Evolutionary conservation across 2,888 invertebrate species (phyloP).

Genomic region (Pterostichus niger): DNA sequence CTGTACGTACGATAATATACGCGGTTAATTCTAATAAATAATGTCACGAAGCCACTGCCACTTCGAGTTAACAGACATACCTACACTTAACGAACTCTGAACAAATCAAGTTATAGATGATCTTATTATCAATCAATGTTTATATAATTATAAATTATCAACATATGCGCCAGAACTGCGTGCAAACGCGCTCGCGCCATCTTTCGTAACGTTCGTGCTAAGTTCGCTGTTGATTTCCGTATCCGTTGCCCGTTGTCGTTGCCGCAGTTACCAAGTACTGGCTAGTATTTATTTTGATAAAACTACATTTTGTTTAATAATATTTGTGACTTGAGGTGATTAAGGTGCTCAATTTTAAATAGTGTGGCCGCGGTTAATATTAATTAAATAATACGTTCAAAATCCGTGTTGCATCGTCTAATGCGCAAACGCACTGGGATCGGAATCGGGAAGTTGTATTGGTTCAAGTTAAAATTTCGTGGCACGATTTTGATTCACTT

Average conservation of each 20-base stretch:
- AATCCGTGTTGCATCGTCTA: conserved; percentile 60
- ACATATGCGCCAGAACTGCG: conserved; percentile 57
- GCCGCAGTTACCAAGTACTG: conserved; percentile 39
- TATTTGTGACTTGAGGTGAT: conserved; percentile 72
- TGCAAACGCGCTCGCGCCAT: conserved; percentile 20
- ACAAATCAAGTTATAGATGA: conserved; percentile 61
- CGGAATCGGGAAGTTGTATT: conserved; percentile 25
- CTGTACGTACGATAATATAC: conserved; percentile 66
- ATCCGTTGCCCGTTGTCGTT: conserved; percentile 18
- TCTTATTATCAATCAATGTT: conserved; percentile 62
- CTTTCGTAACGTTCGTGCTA: conserved; percentile 12
- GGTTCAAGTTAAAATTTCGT: conserved; percentile 43
- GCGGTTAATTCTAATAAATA: conserved; percentile 74
- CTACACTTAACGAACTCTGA: conserved; percentile 69
- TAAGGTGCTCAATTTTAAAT: conserved; percentile 76
- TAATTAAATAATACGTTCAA: conserved; percentile 54
- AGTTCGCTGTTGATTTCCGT: conserved; percentile 22
- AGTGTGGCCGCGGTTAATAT: conserved; percentile 72
- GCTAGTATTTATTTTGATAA: conserved; percentile 60
- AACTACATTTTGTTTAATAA: conserved; percentile 58
- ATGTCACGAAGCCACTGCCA: conserved; percentile 73
- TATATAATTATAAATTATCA: conserved; percentile 53
- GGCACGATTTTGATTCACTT: conserved; percentile 50
- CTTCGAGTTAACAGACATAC: conserved; percentile 73
- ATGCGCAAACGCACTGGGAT: conserved; percentile 58